Base-by-base conservation (phyloP, 2,113 vertebrate species). In the Gavialis gangeticus region DNA sequence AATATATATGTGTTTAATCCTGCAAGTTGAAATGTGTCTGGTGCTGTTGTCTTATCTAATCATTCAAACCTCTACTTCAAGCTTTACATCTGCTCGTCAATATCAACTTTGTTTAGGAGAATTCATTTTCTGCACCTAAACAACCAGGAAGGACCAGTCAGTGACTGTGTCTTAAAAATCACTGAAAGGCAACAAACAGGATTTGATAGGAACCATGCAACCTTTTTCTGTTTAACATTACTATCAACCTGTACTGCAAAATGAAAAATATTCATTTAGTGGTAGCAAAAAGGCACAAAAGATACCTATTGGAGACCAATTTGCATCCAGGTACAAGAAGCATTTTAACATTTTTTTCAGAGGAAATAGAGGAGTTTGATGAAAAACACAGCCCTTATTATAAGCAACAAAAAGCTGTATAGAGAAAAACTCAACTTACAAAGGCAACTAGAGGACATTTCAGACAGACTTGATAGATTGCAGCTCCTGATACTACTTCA, bases 381-480 rank as follows among this genome's bases (percentile, higher is more conserved):
- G 93, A 88, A 92, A 95, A 91, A 1, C 80, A 87, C 64, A 89
- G 62, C 69, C 71, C 78, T 56, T 55, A 92, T 94, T 96, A 96
- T 93, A 94, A 82, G 84, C 85, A 87, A 87, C n/a, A 91, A 85
- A 89, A n/a, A 75, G 30, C 16, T 93, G 92, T 81, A 77, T 93
- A 94, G 85, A 88, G 90, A 95, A 93, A 91, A 1, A 27, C 25
- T 95, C 86, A 92, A 91, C 91, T 96, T 92, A 89, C 87, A 86
- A 95, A 96, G 93, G 87, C 93, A 95, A 84, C 75, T 95, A 92
- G 93, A 96, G 93, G 95, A 94, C 56, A 0, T 89, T 88, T 95
- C 80, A 89, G 93, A 93, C 87, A 92, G 90, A 84, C 82, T 89
- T 93, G 95, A 97, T 93, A 89, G 93, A 96, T 96, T 95, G 93